These are phyloP conservation scores for Gallinago stenura DNA, from an alignment of 2,797 vertebrate species.

Conservation along the genomic window DNA sequence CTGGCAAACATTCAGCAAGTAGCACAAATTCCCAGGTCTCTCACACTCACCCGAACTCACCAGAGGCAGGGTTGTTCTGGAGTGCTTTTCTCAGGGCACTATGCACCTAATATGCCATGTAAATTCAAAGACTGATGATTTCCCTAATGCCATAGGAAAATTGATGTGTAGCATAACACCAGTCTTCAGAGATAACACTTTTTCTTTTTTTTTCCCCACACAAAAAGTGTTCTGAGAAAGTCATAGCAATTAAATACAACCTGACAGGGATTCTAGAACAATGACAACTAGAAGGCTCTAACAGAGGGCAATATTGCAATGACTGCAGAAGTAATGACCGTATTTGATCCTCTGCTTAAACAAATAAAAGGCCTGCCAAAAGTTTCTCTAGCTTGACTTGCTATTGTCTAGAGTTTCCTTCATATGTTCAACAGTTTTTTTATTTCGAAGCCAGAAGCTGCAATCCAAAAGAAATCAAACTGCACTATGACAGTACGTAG, in stretches of 20 bases:
- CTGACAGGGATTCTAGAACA: neutral
- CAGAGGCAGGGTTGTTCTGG: neutral
- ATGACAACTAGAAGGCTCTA: neutral
- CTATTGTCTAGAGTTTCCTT: neutral
- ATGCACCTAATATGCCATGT: neutral
- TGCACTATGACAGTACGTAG: neutral
- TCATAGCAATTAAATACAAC: neutral
- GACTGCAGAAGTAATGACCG: neutral
- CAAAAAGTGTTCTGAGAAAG: neutral
- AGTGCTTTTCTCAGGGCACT: neutral
- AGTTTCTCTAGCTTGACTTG: neutral
- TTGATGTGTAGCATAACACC: neutral
- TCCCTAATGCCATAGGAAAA: neutral
- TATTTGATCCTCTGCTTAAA: neutral
- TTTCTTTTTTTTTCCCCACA: too few relatives aligned
- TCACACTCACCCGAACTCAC: neutral
- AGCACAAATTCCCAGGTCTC: neutral
- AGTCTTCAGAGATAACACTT: neutral
- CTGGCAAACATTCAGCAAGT: neutral
- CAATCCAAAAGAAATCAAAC: neutral
- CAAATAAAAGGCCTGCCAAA: neutral
- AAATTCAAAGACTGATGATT: neutral
- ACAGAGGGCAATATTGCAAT: neutral
- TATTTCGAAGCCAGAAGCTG: neutral
- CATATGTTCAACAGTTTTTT: neutral